These are phyloP conservation scores for Tribolium madens DNA, from an alignment of 1,140 invertebrate species.

Conservation along the genomic window DNA sequence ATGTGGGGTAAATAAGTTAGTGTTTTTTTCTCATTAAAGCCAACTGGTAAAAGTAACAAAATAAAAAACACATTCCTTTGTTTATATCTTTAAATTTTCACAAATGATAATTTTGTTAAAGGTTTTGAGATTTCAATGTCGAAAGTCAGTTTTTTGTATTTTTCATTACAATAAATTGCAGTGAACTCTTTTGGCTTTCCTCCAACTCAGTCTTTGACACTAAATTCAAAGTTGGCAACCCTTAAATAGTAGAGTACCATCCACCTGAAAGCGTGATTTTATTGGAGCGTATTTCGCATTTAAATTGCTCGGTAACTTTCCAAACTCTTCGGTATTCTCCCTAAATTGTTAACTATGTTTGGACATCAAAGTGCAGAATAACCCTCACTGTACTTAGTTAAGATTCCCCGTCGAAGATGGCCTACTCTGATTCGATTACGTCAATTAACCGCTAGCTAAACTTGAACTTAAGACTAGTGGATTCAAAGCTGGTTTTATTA, in stretches of 20 bases:
- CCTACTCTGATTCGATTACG: conserved; percentile 32
- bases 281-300: conserved; percentile 14
- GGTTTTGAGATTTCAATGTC: too few species aligned
- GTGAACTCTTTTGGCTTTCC: too few species aligned
- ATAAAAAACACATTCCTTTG: too few species aligned
- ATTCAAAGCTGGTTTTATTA: conserved; percentile 9
- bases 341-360: conserved; percentile 36
- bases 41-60: too few species aligned
- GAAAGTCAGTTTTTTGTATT: too few species aligned
- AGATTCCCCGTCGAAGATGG: conserved; percentile 32
- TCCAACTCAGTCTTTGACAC: too few species aligned
- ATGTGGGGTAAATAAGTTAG: too few species aligned
- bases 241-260: not conserved
- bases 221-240: too few species aligned
- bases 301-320: conserved; percentile 6
- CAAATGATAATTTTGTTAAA: too few species aligned
- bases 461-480: not conserved
- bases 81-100: too few species aligned
- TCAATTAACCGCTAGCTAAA: conserved; percentile 26
- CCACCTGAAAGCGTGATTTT: conserved; percentile 4
- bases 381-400: conserved; percentile 18
- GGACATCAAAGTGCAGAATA: conserved; percentile 35
- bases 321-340: conserved; percentile 22
- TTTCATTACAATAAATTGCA: too few species aligned
- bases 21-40: too few species aligned